Percentiles rank a stretch among this genome's conserved stretches.
Conservation (phyloP, 2,888 invertebrate species). For the Aspidiotus destructor region DNA sequence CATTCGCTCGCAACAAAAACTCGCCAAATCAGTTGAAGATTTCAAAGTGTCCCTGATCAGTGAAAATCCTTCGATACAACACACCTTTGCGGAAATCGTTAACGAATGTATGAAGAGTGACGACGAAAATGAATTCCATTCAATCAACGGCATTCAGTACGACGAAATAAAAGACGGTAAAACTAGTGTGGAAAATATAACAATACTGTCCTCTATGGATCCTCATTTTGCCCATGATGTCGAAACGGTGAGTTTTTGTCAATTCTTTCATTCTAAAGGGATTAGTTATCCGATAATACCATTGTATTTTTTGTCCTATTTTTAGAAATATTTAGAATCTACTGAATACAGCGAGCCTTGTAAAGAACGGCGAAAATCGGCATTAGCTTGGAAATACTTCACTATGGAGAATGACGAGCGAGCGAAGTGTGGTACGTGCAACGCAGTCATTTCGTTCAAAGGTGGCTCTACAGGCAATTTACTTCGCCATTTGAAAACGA, state of each 20-base stretch:
- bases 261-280: no score
- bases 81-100: slow-evolving; percentile 25
- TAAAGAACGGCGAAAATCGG: slow-evolving; percentile 22
- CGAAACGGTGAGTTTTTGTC: background rate
- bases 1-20: slow-evolving; percentile 9
- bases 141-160: slow-evolving; percentile 6
- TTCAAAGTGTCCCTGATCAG: background rate
- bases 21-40: slow-evolving; percentile 1
- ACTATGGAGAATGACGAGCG: slow-evolving; percentile 25
- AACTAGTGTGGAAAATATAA: slow-evolving; percentile 6
- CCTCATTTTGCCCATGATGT: slow-evolving; percentile 8
- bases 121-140: slow-evolving; percentile 23
- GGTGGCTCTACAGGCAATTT: slow-evolving; percentile 33
- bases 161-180: slow-evolving; percentile 6
- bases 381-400: slow-evolving; percentile 26
- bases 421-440: slow-evolving; percentile 24
- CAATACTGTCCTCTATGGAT: slow-evolving; percentile 20
- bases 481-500: slow-evolving; percentile 32
- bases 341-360: slow-evolving; percentile 1
- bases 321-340: background rate
- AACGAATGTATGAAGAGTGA: slow-evolving; percentile 26
- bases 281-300: background rate
- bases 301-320: background rate
- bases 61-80: slow-evolving; percentile 9
- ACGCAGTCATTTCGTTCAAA: slow-evolving; percentile 21